phyloP scores from a whole-genome alignment of 2,888 invertebrate genomes.

The Phasia obesa region DNA sequence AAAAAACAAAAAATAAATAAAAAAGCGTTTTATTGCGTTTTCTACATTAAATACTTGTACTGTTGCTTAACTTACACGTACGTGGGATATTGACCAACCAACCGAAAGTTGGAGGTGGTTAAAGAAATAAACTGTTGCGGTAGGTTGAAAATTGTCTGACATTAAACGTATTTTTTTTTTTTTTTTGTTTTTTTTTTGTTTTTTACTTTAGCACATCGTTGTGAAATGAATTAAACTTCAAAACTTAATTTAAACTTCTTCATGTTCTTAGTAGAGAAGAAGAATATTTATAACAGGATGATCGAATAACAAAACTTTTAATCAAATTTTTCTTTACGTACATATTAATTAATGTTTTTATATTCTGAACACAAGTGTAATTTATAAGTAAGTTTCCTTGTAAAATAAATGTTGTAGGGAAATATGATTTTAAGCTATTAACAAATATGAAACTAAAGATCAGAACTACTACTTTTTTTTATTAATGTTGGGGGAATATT shows the following conservation, averaged over 20 bases:
- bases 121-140: slow-evolving; percentile 65
- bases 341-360: too few relatives aligned
- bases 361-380: too few relatives aligned
- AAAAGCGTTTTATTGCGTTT: neutral
- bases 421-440: too few relatives aligned
- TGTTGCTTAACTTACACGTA: neutral
- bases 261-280: neutral
- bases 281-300: too few relatives aligned
- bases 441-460: too few relatives aligned
- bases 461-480: too few relatives aligned
- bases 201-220: neutral
- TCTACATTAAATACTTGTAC: neutral
- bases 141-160: slow-evolving; percentile 50
- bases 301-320: too few relatives aligned
- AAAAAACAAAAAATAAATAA: neutral
- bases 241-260: neutral
- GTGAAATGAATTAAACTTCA: slow-evolving; percentile 33
- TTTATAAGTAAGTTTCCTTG: too few relatives aligned
- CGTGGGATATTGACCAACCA: slow-evolving; percentile 34
- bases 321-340: too few relatives aligned
- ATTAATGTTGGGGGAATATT: too few relatives aligned
- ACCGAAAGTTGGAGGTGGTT: slow-evolving; percentile 59
- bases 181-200: neutral
- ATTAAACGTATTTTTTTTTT: neutral
- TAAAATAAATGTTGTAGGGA: too few relatives aligned